Evolutionary conservation across 2,797 vertebrate genomes (phyloP).

Genomic region (Phoeniculus purpureus): DNA sequence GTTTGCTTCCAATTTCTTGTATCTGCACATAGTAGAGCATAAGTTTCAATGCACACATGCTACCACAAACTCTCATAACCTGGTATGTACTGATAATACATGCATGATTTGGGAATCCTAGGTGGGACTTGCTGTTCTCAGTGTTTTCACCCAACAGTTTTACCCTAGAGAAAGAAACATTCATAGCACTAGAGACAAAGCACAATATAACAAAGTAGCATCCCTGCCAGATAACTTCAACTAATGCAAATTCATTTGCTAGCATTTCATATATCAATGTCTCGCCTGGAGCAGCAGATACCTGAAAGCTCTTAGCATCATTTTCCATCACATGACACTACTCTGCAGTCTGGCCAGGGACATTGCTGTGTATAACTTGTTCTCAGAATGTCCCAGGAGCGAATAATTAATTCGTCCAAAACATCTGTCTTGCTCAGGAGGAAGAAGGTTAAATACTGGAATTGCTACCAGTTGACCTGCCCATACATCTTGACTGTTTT

Average conservation of each 20-base stretch:
- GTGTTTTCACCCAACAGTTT: background rate
- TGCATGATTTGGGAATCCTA: background rate
- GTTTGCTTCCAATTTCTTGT: background rate
- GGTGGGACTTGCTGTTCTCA: background rate
- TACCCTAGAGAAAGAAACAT: background rate
- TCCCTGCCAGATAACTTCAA: background rate
- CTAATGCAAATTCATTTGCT: background rate
- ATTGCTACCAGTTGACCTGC: constrained; percentile 11
- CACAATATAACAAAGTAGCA: background rate
- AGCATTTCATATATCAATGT: background rate
- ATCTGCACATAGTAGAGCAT: background rate
- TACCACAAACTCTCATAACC: background rate
- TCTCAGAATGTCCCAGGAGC: background rate
- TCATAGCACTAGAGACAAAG: background rate
- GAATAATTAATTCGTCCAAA: constrained; percentile 31
- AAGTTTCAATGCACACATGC: background rate
- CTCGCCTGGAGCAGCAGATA: background rate
- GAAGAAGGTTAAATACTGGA: background rate
- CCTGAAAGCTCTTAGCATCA: background rate
- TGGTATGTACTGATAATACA: background rate
- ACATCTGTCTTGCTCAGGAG: background rate
- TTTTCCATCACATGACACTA: background rate
- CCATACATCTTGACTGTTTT: background rate
- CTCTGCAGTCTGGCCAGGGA: background rate
- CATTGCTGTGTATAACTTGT: background rate